These are phyloP conservation scores for Aporophyla lueneburgensis DNA, from an alignment of 2,888 invertebrate genomes.

Conservation along the genomic window DNA sequence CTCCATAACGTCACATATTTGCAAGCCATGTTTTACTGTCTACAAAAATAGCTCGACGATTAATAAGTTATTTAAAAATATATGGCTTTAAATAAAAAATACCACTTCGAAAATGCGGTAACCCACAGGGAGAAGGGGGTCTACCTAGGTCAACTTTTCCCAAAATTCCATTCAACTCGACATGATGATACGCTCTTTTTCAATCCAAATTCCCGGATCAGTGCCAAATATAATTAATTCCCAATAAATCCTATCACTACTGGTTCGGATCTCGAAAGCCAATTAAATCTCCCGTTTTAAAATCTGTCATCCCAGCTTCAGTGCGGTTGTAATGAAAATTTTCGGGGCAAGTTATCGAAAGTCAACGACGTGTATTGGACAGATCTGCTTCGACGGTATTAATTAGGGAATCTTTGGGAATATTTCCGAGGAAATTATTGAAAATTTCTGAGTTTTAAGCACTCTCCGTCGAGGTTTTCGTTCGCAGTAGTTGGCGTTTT, in stretches of 20 bases:
- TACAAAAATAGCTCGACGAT: background rate
- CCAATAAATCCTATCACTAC: constrained; percentile 58
- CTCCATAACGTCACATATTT: background rate
- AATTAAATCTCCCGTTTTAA: constrained; percentile 72
- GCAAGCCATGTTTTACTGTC: background rate
- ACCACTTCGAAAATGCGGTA: background rate
- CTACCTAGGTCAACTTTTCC: background rate
- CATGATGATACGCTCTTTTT: constrained; percentile 6
- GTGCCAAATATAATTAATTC: constrained; percentile 53
- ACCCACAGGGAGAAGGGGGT: too few relatives aligned
- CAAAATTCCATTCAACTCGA: constrained; percentile 12
- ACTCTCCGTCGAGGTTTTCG: constrained; percentile 11
- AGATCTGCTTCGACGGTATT: constrained; percentile 58
- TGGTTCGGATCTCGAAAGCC: constrained; percentile 57
- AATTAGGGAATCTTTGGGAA: constrained; percentile 63
- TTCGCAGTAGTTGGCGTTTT: constrained; percentile 16
- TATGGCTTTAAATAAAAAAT: background rate
- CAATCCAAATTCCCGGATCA: constrained; percentile 36
- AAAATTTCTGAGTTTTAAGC: constrained; percentile 43
- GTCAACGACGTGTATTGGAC: constrained; percentile 62
- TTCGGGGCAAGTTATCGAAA: constrained; percentile 62
- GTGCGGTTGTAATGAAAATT: constrained; percentile 64
- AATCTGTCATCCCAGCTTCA: constrained; percentile 66
- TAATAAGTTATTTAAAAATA: background rate
- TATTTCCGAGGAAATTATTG: constrained; percentile 55